Conservation (phyloP, 2,113 vertebrate species). For the Hippolais icterina region DNA sequence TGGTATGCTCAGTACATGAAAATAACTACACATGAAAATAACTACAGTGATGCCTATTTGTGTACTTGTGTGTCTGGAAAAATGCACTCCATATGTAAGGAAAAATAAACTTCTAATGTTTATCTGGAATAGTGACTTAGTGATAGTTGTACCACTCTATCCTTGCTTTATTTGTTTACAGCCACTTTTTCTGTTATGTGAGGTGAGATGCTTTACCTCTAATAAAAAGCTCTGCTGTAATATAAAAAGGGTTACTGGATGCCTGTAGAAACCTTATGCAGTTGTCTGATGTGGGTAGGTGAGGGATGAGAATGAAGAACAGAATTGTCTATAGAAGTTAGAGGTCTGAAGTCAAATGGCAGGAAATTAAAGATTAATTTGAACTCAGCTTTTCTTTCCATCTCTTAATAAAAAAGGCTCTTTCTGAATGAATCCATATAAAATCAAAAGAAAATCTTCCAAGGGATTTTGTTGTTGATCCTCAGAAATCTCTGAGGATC, state of each 20-base stretch:
- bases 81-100: background rate
- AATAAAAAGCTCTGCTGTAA: background rate
- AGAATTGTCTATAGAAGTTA: background rate
- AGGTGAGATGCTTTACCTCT: background rate
- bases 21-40: background rate
- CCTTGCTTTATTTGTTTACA: background rate
- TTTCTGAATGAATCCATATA: background rate
- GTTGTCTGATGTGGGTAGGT: background rate
- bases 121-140: background rate
- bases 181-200: background rate
- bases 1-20: background rate
- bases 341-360: background rate
- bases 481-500: background rate
- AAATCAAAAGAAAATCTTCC: background rate
- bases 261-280: background rate
- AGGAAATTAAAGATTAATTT: background rate
- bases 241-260: background rate
- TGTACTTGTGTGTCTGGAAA: background rate
- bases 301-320: background rate
- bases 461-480: background rate
- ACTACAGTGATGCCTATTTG: background rate
- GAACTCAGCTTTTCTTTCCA: background rate
- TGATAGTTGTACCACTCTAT: background rate
- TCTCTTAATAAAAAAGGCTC: background rate
- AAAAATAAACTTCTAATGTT: background rate